Evolutionary conservation across 2,888 invertebrate species (phyloP), one percentile per base, ranked within the genome.

Genomic region (Ectemnius cavifrons): DNA sequence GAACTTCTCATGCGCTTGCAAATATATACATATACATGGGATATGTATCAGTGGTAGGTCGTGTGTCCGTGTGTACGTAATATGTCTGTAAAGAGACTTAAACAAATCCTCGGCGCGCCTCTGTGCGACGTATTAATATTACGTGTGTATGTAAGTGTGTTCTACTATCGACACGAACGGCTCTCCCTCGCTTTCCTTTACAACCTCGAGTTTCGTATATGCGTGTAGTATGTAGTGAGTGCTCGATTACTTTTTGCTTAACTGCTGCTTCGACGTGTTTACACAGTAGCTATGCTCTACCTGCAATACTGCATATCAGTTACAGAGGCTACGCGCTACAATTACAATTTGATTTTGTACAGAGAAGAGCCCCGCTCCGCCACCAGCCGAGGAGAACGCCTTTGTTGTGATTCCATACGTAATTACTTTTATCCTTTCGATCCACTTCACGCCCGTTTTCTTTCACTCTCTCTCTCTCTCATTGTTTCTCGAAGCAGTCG

Each of bases 11-110:
- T 77, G 71, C 76, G 80, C 71, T 69, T 85, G 86, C 88, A 88
- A 89, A 88, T 90, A 90, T 90, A 90, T 90, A 91, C 90, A 90
- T 85, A 89, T 83, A 88, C 87, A 86, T 85, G 86, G 88, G 90
- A 90, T 90, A 90, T 90, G 90, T 89, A 88, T 88, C 52, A 65
- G 63, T 79, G 79, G 81, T 82, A 85, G 83, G 84, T 81, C 37
- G 37, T 37, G 37, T 37, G 37, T 37, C 2, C 8, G 37, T 37
- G 37, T 37, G 37, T 37, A 37, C 5, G 37, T 37, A 37, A 37
- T 4, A 37, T 37, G 37, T 37, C 37, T 37, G 37, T 37, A 37
- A 37, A 37, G 37, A 37, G 37, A 37, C 83, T 85, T 84, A 83
- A 86, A 85, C 78, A 78, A 82, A 78, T 66, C 37, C 45, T 16